These are phyloP conservation scores for Hycleus cichorii DNA, from an alignment of 1,140 invertebrate genomes.

Conservation along the genomic window DNA sequence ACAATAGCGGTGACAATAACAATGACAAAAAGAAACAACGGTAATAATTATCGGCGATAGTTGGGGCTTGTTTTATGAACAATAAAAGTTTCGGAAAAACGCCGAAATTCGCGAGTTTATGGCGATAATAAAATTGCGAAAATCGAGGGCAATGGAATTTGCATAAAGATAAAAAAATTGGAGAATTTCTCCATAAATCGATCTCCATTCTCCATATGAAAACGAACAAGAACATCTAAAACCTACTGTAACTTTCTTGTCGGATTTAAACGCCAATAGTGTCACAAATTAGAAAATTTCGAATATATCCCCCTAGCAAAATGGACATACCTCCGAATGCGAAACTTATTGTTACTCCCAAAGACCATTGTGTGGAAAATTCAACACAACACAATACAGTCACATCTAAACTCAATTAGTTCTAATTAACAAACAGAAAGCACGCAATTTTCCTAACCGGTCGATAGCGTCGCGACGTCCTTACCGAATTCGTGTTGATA, in stretches of 20 bases:
- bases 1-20: too few species aligned
- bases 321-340: constrained; percentile 49
- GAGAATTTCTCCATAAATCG: constrained; percentile 3
- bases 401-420: not conserved
- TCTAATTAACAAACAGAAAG: not conserved
- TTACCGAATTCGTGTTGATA: constrained; percentile 1
- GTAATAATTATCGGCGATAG: too few species aligned
- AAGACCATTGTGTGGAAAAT: constrained; percentile 48
- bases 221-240: constrained; percentile 2
- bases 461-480: constrained; percentile 1
- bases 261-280: not conserved
- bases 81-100: too few species aligned
- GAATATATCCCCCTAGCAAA: not conserved
- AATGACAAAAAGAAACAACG: too few species aligned
- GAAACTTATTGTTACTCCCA: constrained; percentile 54
- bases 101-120: too few species aligned
- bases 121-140: too few species aligned
- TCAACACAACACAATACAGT: not conserved
- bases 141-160: too few species aligned
- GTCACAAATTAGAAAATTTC: constrained; percentile 7
- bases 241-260: constrained; percentile 4
- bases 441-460: not conserved
- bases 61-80: too few species aligned
- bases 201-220: constrained; percentile 11
- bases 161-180: not conserved